Percentiles rank a stretch among this genome's conserved stretches.
Evolutionary conservation across 2,888 invertebrate species (phyloP).

Genomic region (Drosophila vallismaia): DNA sequence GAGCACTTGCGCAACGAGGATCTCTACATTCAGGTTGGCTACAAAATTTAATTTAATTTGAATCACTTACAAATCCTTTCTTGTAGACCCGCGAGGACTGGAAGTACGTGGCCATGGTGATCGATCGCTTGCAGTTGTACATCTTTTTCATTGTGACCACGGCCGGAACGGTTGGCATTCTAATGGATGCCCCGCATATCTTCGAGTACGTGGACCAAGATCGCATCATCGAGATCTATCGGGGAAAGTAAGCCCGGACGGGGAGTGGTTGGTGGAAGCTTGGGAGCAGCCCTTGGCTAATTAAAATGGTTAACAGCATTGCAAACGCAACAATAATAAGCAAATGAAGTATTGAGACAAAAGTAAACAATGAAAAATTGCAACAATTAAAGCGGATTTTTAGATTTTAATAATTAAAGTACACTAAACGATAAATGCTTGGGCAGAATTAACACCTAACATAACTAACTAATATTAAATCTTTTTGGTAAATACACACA

Average conservation of each 20-base stretch:
- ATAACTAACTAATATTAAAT: slow-evolving; percentile 41
- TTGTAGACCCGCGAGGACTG: slow-evolving; percentile 97
- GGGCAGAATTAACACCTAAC: slow-evolving; percentile 40
- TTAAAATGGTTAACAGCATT: slow-evolving; percentile 80
- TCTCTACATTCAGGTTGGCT: slow-evolving; percentile 96
- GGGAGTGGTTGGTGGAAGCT: neutral
- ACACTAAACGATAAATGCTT: slow-evolving; percentile 42
- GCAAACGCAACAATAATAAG: slow-evolving; percentile 80
- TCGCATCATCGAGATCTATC: slow-evolving; percentile 96
- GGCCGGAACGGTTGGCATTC: slow-evolving; percentile 96
- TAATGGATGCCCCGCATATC: slow-evolving; percentile 99
- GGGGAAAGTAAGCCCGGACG: slow-evolving; percentile 89
- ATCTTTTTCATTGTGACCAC: slow-evolving; percentile 98
- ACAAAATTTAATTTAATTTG: neutral
- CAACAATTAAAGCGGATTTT: slow-evolving; percentile 66
- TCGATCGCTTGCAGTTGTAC: slow-evolving; percentile 97
- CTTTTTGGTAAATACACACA: slow-evolving; percentile 39
- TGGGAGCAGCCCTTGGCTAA: slow-evolving; percentile 19
- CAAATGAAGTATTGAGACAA: slow-evolving; percentile 24
- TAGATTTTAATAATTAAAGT: slow-evolving; percentile 65
- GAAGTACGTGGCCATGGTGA: slow-evolving; percentile 99
- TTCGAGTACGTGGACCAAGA: slow-evolving; percentile 99
- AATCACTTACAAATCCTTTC: neutral
- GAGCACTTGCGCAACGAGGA: slow-evolving; percentile 99
- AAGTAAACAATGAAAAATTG: slow-evolving; percentile 39